These are phyloP conservation scores for Muscicapa adusta DNA, from an alignment of 2,113 vertebrate genomes.

Conservation along the genomic window DNA sequence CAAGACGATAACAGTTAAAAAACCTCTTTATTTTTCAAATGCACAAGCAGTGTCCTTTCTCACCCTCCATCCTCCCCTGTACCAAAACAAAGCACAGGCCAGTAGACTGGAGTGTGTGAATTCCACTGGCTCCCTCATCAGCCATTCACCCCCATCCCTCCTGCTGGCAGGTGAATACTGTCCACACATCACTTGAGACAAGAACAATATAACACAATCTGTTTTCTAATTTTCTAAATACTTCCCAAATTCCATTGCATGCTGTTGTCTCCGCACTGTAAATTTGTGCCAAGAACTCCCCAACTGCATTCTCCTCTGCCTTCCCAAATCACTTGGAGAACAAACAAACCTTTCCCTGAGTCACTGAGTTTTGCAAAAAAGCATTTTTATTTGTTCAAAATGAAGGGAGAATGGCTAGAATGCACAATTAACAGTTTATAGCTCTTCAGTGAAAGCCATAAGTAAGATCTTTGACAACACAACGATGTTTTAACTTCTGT, in stretches of 20 bases:
- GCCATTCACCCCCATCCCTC: not conserved
- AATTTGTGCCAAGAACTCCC: constrained; percentile 51
- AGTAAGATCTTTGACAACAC: not conserved
- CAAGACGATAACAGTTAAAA: not conserved
- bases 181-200: constrained; percentile 14
- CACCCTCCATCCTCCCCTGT: not conserved
- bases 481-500: not conserved
- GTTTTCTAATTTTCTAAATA: constrained; percentile 66
- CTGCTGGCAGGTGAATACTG: not conserved
- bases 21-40: not conserved
- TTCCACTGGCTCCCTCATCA: not conserved
- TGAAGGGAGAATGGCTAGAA: not conserved
- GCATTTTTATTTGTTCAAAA: constrained; percentile 6
- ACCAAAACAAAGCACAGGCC: not conserved
- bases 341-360: constrained; percentile 42
- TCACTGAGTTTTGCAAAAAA: constrained; percentile 48
- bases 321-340: constrained; percentile 31
- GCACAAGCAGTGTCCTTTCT: not conserved
- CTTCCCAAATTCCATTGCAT: constrained; percentile 48
- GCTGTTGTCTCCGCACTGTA: constrained; percentile 23
- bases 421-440: not conserved
- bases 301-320: constrained; percentile 45
- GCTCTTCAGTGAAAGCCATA: not conserved
- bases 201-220: constrained; percentile 35
- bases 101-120: accelerated